Percentiles rank a stretch among this genome's conserved stretches.
phyloP scores from a whole-genome alignment of 2,888 invertebrate genomes.

The Xestia c-nigrum region DNA sequence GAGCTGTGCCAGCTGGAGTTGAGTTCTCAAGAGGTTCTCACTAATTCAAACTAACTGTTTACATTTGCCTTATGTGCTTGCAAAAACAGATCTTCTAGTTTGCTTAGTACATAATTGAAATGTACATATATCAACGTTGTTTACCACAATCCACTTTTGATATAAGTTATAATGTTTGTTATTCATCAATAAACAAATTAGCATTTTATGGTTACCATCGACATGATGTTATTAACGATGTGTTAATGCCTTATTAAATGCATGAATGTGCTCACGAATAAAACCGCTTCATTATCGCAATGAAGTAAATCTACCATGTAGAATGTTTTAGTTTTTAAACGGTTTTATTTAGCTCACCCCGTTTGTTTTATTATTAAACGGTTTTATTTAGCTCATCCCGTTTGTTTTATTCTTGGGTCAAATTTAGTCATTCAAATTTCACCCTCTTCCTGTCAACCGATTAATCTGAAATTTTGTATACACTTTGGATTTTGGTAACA shows the following conservation, averaged over 20 bases:
- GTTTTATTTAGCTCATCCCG: no score
- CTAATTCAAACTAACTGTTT: neutral
- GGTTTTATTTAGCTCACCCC: no score
- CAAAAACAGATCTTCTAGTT: neutral
- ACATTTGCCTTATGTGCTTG: neutral
- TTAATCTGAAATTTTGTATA: no score
- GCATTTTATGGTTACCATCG: neutral
- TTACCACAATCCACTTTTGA: neutral
- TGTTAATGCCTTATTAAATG: neutral
- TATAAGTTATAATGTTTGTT: neutral
- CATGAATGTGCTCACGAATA: slow-evolving; percentile 1
- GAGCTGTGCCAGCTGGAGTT: neutral
- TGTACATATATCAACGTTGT: neutral
- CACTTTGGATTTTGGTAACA: no score
- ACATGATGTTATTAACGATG: neutral
- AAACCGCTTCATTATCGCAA: neutral
- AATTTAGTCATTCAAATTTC: no score
- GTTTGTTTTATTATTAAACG: no score
- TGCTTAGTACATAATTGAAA: neutral
- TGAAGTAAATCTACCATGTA: neutral
- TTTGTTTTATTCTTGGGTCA: no score
- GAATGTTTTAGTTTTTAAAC: neutral
- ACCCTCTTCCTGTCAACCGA: no score
- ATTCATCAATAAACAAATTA: neutral
- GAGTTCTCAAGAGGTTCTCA: neutral